Evolutionary conservation across 2,113 vertebrate species (phyloP).

Genomic region (Candoia aspera): DNA sequence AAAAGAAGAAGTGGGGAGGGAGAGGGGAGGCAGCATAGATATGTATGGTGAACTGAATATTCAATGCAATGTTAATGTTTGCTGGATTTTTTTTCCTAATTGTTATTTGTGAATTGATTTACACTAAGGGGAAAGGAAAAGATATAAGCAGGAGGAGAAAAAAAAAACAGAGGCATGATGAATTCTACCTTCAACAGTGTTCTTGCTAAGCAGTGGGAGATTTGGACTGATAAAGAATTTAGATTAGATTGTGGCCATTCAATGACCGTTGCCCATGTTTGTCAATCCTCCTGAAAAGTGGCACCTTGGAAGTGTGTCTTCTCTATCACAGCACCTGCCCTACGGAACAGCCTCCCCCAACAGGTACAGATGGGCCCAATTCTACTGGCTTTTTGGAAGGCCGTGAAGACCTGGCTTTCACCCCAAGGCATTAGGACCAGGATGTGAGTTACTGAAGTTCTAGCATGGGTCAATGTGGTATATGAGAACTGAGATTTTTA

Average conservation of each 20-base stretch:
- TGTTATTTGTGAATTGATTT: background rate
- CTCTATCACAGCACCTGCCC: background rate
- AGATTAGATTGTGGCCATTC: background rate
- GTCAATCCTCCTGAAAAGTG: background rate
- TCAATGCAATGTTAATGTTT: slow-evolving; percentile 7
- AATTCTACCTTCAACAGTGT: background rate
- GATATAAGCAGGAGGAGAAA: background rate
- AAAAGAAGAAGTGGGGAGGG: background rate
- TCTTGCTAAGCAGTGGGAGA: background rate
- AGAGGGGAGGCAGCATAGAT: background rate
- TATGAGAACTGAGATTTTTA: background rate
- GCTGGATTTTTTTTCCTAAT: background rate
- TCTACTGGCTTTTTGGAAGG: background rate
- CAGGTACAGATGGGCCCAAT: background rate
- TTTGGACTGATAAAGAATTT: background rate
- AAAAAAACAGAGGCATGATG: background rate
- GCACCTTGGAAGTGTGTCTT: background rate
- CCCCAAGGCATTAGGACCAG: background rate
- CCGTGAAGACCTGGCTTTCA: background rate
- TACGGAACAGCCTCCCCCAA: background rate
- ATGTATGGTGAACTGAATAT: background rate
- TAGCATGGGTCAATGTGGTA: background rate
- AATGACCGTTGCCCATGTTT: background rate
- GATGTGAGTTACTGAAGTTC: background rate
- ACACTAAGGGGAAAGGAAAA: background rate